Conservation (phyloP, 1,140 invertebrate genomes). For the Habropoda laboriosa region DNA sequence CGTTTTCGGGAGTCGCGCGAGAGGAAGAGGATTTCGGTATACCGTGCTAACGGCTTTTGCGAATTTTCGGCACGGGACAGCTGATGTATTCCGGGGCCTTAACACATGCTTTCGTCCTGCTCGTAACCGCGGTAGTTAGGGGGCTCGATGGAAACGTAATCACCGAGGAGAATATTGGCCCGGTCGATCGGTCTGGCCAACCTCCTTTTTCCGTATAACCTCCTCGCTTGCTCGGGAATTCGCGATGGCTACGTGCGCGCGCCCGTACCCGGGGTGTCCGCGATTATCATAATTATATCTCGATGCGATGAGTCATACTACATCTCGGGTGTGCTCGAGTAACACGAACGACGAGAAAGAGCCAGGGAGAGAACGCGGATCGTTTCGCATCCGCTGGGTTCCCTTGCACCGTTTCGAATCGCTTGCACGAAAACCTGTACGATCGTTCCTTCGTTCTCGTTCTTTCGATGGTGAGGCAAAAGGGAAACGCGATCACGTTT, state of each 20-base stretch:
- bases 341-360: constrained; percentile 12
- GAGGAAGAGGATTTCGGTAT: not conserved
- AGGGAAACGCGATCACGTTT: constrained; percentile 1
- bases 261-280: constrained; percentile 17
- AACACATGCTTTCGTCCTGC: constrained; percentile 34
- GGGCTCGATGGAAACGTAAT: constrained; percentile 39
- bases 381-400: constrained; percentile 17
- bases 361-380: constrained; percentile 12
- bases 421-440: constrained; percentile 8
- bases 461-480: not conserved
- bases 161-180: constrained; percentile 35
- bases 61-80: constrained; percentile 40
- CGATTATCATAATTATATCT: constrained; percentile 51
- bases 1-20: not conserved
- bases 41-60: constrained; percentile 46
- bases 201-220: constrained; percentile 10
- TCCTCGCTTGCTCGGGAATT: constrained; percentile 21
- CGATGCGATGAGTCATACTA: constrained; percentile 41
- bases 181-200: constrained; percentile 4
- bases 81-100: constrained; percentile 37
- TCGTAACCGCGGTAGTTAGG: constrained; percentile 40
- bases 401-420: constrained; percentile 3
- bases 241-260: constrained; percentile 1
- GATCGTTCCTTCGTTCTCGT: constrained; percentile 6
- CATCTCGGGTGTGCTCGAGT: constrained; percentile 1